These are phyloP conservation scores for Tetramorium bicarinatum DNA, from an alignment of 2,888 invertebrate genomes.

Conservation along the genomic window DNA sequence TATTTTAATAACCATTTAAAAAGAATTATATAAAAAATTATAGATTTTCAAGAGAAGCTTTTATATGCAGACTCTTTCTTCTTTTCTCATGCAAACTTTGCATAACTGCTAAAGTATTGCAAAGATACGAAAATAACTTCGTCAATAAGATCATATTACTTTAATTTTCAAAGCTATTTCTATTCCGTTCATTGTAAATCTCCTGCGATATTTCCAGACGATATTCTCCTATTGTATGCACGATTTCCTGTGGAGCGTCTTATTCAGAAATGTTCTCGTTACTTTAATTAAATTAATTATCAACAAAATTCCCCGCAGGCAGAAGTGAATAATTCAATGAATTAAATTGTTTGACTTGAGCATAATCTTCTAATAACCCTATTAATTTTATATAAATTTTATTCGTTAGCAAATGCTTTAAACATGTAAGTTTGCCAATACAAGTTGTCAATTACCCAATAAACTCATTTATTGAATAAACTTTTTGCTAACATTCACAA, in stretches of 20 bases:
- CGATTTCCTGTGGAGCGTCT: not conserved
- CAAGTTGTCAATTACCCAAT: not conserved
- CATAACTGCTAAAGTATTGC: not conserved
- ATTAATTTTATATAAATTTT: slow-evolving; percentile 4
- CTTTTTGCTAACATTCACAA: not conserved
- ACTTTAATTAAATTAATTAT: slow-evolving; percentile 28
- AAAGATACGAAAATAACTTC: slow-evolving; percentile 17
- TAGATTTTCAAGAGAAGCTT: not conserved
- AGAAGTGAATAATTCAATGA: not conserved
- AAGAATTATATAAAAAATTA: not conserved
- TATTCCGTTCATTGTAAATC: not conserved
- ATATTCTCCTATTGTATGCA: slow-evolving; percentile 1
- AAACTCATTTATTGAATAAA: not conserved
- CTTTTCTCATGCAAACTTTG: not conserved
- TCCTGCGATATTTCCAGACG: not conserved
- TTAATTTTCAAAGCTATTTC: slow-evolving; percentile 3
- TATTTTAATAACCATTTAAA: not conserved
- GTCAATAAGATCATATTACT: slow-evolving; percentile 3
- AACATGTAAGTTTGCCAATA: not conserved
- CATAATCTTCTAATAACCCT: not conserved
- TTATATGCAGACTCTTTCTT: not conserved
- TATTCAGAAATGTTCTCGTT: slow-evolving; percentile 24
- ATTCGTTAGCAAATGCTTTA: not conserved
- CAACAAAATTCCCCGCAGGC: not conserved
- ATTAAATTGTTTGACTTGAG: slow-evolving; percentile 11